Percentiles rank a stretch among this genome's conserved stretches.
Conservation (phyloP, 2,888 invertebrate species). For the Cryptosula pallasiana region DNA sequence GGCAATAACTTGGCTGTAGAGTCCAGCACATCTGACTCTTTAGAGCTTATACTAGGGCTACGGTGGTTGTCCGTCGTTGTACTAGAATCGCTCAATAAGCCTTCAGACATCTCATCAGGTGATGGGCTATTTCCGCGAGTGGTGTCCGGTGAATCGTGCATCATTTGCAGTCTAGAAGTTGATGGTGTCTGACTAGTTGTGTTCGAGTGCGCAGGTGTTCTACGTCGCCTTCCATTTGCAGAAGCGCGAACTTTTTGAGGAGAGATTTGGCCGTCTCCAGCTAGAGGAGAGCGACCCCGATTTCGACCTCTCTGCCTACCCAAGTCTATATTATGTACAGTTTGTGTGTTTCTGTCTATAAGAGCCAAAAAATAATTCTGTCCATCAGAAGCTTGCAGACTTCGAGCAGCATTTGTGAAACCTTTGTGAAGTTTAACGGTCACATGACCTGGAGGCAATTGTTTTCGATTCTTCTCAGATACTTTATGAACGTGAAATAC, state of each 20-base stretch:
- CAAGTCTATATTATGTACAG: constrained; percentile 14
- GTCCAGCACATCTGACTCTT: not conserved
- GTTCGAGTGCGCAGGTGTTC: not conserved
- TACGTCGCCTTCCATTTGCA: not conserved
- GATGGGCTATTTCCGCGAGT: not conserved
- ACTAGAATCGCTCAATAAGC: not conserved
- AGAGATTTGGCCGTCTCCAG: not conserved
- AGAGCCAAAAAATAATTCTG: not conserved
- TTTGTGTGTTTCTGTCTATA: not conserved
- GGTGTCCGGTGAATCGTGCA: constrained; percentile 13
- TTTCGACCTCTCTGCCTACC: not conserved
- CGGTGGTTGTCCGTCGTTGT: not conserved
- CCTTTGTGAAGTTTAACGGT: constrained; percentile 8
- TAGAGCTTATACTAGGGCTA: constrained; percentile 6
- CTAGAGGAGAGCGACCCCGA: not conserved
- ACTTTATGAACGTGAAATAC: constrained; percentile 12
- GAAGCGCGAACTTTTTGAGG: not conserved
- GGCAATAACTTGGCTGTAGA: not conserved
- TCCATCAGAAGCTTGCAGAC: not conserved
- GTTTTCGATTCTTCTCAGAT: not conserved
- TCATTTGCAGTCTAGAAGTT: not conserved
- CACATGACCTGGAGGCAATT: not conserved
- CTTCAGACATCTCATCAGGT: not conserved
- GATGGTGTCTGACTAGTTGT: not conserved
- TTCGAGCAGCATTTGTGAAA: not conserved